Evolutionary conservation across 2,888 invertebrate species (phyloP), one percentile per base, ranked within the genome.

Genomic region (Apamea crenata): DNA sequence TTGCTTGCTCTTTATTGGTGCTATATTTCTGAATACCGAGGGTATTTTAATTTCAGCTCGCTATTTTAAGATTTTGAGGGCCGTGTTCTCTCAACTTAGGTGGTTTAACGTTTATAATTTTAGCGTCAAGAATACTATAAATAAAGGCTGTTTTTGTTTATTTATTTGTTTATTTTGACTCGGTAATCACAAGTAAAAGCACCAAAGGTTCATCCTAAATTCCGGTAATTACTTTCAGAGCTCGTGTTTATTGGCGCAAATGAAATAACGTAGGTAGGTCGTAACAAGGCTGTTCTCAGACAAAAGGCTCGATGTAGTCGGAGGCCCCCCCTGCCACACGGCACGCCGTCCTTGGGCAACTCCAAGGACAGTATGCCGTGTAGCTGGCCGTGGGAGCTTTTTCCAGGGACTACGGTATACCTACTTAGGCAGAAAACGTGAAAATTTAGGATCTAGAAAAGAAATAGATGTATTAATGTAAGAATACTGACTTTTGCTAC

Each of bases 301-400:
- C 76, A 77, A 80, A 69, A 82, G 85, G 74, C 79, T 80, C 63
- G 75, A 65, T 73, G 36, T 78, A 74, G 74, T 67, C 36, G 69
- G 53, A 65, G 59, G 36, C 73, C 65, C 72, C 72, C 69, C 73
- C 68, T 68, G 73, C 78, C 47, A 36, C 66, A 61, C 79, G 79
- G 36, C 79, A 73, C 50, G 29, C 63, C 53, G 82, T 61, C 82
- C 82, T 82, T 82, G 84, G 82, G 65, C 82, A 70, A 63, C 44
- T 81, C 74, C 84, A 87, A 86, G 87, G 84, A 68, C 81, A 84
- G 68, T 56, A 78, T 76, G 65, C 67, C 56, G 56, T 50, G 68
- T 76, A 68, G 77, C 74, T 79, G 76, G 74, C 71, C 65, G 69
- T 68, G 25, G 56, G 73, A 82, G 80, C 72, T 25, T 77, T 71